These are phyloP conservation scores for Gnatocerus cornutus DNA, from an alignment of 2,888 invertebrate species.

Conservation along the genomic window DNA sequence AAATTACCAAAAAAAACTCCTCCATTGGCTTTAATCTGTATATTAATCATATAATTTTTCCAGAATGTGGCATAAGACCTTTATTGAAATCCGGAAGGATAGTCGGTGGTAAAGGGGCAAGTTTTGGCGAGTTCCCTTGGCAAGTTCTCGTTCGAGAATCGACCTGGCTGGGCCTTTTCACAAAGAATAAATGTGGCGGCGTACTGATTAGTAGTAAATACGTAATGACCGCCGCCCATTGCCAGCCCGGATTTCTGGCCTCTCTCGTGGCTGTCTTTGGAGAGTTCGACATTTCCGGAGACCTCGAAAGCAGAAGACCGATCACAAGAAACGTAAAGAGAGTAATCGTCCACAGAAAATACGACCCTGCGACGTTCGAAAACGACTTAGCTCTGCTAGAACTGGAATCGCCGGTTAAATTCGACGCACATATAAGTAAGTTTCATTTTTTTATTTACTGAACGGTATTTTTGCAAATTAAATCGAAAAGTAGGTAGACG, in stretches of 20 bases:
- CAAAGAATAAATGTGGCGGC: conserved; percentile 96
- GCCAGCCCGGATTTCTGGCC: conserved; percentile 94
- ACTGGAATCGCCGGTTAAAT: conserved; percentile 86
- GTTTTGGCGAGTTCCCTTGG: conserved; percentile 94
- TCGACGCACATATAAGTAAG: conserved; percentile 88
- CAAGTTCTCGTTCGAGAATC: conserved; percentile 93
- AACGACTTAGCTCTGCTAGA: conserved; percentile 93
- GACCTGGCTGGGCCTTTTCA: conserved; percentile 94
- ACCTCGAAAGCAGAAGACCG: conserved; percentile 84
- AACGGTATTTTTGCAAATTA: conserved; percentile 40
- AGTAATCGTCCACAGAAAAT: conserved; percentile 91
- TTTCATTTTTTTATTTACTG: conserved; percentile 43
- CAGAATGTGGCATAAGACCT: conserved; percentile 92
- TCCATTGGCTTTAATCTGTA: conserved; percentile 23
- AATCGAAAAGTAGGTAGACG: conserved; percentile 48
- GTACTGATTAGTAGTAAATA: conserved; percentile 91
- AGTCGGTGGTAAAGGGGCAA: conserved; percentile 90
- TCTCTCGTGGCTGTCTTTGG: conserved; percentile 93
- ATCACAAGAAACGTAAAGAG: conserved; percentile 88
- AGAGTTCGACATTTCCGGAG: conserved; percentile 91
- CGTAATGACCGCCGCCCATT: conserved; percentile 95
- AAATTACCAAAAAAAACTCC: conserved; percentile 42
- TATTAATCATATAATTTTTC: conserved; percentile 61
- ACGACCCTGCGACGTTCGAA: conserved; percentile 93
- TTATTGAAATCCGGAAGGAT: conserved; percentile 86